Evolutionary conservation across 2,113 vertebrate species (phyloP).

Genomic region (Notothenia coriiceps): DNA sequence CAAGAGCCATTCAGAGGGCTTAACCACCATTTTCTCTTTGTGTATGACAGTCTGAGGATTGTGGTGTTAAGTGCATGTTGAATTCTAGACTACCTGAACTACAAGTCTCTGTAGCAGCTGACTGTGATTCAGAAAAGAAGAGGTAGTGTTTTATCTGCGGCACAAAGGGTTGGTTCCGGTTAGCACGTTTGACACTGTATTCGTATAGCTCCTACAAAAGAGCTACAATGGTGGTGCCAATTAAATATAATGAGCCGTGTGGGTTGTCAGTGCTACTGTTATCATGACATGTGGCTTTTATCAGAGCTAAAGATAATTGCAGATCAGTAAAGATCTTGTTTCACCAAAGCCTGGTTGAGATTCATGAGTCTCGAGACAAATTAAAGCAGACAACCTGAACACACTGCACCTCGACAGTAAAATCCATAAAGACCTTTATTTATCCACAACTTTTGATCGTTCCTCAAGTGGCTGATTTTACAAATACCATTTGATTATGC

Average conservation of each 20-base stretch:
- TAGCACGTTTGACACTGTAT: not conserved
- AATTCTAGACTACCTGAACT: conserved; percentile 20
- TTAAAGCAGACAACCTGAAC: not conserved
- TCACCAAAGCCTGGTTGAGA: not conserved
- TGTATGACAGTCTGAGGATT: conserved; percentile 6
- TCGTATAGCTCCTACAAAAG: conserved; percentile 2
- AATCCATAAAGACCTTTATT: not conserved
- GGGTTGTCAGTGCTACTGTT: conserved; percentile 4
- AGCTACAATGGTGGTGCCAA: not conserved
- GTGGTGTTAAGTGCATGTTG: conserved; percentile 21
- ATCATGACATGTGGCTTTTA: conserved; percentile 1
- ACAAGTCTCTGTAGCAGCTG: conserved; percentile 8
- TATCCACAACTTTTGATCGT: not conserved
- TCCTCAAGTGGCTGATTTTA: not conserved
- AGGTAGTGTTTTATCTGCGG: not conserved
- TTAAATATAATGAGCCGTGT: conserved; percentile 34
- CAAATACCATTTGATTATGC: not conserved
- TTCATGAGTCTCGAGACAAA: not conserved
- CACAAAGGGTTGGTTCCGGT: not conserved
- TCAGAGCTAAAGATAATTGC: conserved; percentile 9
- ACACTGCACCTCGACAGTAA: not conserved
- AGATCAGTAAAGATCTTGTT: not conserved
- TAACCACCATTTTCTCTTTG: conserved; percentile 20
- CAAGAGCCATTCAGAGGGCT: conserved; percentile 23
- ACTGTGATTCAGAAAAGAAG: not conserved